phyloP scores from a whole-genome alignment of 2,888 invertebrate species.

The Cyclophora punctaria region DNA sequence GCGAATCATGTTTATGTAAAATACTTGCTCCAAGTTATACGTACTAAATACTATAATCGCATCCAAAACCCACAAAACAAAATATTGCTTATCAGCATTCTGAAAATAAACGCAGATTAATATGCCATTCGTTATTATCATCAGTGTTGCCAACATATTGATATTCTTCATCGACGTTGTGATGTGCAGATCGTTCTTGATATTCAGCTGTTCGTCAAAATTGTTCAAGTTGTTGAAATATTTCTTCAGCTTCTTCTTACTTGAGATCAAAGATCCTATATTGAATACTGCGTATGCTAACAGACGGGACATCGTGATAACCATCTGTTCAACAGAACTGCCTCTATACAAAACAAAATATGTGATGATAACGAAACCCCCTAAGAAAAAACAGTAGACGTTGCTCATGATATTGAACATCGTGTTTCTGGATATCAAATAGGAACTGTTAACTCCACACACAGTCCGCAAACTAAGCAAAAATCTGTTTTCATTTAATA shows the following conservation, averaged over 20 bases:
- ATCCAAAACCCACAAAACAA: too few relatives aligned
- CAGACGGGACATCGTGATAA: too few relatives aligned
- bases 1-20: too few relatives aligned
- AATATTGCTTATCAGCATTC: too few relatives aligned
- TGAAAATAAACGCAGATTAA: too few relatives aligned
- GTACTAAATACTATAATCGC: too few relatives aligned
- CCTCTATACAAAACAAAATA: slow-evolving; percentile 26
- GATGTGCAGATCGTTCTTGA: slow-evolving; percentile 24
- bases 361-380: slow-evolving; percentile 12
- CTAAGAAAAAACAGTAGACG: slow-evolving; percentile 1
- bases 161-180: slow-evolving; percentile 18
- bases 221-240: slow-evolving; percentile 29
- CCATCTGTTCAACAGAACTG: slow-evolving; percentile 12
- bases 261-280: slow-evolving; percentile 21
- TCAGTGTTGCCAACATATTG: slow-evolving; percentile 9
- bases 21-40: too few relatives aligned
- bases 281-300: slow-evolving; percentile 32
- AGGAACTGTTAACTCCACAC: slow-evolving; percentile 1
- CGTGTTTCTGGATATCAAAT: neutral
- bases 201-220: slow-evolving; percentile 39
- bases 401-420: slow-evolving; percentile 11
- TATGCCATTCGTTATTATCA: too few relatives aligned
- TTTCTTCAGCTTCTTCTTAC: slow-evolving; percentile 24
- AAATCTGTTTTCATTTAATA: too few relatives aligned
- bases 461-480: neutral